Conservation (phyloP, 2,113 vertebrate genomes). For the Microcebus ravelobensis region DNA sequence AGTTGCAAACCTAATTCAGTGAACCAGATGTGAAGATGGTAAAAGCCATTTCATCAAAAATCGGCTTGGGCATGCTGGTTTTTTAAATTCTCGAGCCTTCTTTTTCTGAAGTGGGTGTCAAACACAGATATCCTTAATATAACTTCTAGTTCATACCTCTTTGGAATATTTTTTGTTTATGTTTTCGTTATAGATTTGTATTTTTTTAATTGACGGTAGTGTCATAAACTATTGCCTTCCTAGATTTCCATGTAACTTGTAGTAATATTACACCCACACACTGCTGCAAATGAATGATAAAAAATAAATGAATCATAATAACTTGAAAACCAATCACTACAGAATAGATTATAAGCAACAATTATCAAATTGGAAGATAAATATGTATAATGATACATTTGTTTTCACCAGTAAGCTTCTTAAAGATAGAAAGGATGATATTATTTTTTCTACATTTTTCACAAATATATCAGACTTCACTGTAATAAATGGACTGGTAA, state of each 20-base stretch:
- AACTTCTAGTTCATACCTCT: background rate
- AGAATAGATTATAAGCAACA: background rate
- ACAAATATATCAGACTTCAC: background rate
- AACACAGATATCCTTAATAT: background rate
- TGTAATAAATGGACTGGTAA: background rate
- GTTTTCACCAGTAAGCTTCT: background rate
- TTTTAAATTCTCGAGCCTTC: conserved; percentile 46
- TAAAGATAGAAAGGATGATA: background rate
- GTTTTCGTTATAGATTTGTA: conserved; percentile 42
- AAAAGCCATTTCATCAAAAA: conserved; percentile 67
- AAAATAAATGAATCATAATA: background rate
- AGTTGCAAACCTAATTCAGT: conserved; percentile 78
- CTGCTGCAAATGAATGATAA: background rate
- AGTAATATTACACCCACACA: conserved; percentile 18
- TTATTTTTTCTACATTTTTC: background rate
- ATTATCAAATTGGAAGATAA: background rate
- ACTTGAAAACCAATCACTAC: background rate
- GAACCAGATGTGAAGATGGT: conserved; percentile 56
- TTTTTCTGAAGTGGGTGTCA: conserved; percentile 43
- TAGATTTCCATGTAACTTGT: conserved; percentile 17
- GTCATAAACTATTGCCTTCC: conserved; percentile 37
- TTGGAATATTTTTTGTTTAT: conserved; percentile 33
- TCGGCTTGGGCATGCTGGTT: background rate
- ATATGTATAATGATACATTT: background rate
- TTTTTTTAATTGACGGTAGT: conserved; percentile 50